These are phyloP conservation scores for Oeneis ivallda DNA, from an alignment of 2,888 invertebrate species.

Conservation along the genomic window DNA sequence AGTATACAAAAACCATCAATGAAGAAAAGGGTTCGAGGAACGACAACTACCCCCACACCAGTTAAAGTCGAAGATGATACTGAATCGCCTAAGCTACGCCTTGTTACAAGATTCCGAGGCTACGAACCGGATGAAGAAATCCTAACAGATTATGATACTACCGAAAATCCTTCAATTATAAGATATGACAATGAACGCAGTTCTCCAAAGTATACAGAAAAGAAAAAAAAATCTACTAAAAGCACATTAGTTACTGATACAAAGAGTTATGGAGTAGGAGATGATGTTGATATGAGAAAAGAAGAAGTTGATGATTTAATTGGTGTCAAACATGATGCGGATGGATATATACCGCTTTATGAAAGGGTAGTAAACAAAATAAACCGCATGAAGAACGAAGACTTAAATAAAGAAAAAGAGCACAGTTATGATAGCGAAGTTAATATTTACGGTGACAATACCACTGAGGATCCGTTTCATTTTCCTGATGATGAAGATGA, in stretches of 20 bases:
- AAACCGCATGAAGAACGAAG: conserved; percentile 32
- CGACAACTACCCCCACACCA: conserved; percentile 45
- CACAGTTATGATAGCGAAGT: conserved; percentile 42
- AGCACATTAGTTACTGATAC: conserved; percentile 74
- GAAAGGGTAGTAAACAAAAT: conserved; percentile 56
- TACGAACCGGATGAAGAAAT: conserved; percentile 45
- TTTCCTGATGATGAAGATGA: conserved; percentile 36
- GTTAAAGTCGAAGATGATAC: conserved; percentile 38
- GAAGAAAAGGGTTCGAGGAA: conserved; percentile 46
- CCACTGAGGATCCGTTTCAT: conserved; percentile 41
- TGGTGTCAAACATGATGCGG: conserved; percentile 62
- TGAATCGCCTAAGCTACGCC: conserved; percentile 49
- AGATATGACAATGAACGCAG: conserved; percentile 26
- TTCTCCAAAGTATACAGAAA: conserved; percentile 64
- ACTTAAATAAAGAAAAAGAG: conserved; percentile 26
- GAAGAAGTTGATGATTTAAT: conserved; percentile 71
- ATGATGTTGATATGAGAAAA: conserved; percentile 58
- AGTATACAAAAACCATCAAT: conserved; percentile 51
- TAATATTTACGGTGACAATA: conserved; percentile 31
- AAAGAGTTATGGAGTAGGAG: conserved; percentile 65
- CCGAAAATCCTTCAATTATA: conserved; percentile 26
- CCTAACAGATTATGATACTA: conserved; percentile 24
- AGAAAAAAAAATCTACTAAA: conserved; percentile 67
- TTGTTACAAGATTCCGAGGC: conserved; percentile 64
- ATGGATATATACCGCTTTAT: conserved; percentile 67